These are phyloP conservation scores for Caenorhabditis uteleia DNA, from an alignment of 2,888 invertebrate species.

Conservation along the genomic window DNA sequence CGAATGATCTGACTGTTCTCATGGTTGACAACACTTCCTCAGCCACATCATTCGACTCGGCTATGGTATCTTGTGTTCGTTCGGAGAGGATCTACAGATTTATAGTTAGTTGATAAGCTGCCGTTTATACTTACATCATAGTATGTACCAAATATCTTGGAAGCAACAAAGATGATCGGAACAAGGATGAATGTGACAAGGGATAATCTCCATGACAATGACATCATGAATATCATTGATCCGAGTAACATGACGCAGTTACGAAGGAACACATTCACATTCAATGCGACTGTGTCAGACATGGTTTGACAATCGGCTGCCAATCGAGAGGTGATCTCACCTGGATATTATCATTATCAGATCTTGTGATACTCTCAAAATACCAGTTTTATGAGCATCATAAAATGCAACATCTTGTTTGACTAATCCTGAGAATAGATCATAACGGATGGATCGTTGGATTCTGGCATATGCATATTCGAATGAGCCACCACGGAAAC, in stretches of 20 bases:
- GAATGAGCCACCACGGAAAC: slow-evolving; percentile 70
- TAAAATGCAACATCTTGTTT: slow-evolving; percentile 71
- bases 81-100: slow-evolving; percentile 61
- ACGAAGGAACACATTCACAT: slow-evolving; percentile 71
- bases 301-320: slow-evolving; percentile 72
- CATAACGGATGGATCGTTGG: slow-evolving; percentile 68
- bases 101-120: not conserved
- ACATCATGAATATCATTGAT: slow-evolving; percentile 71
- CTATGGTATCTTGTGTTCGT: slow-evolving; percentile 70
- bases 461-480: slow-evolving; percentile 69
- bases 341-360: slow-evolving; percentile 10
- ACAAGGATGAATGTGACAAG: slow-evolving; percentile 71
- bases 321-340: slow-evolving; percentile 71
- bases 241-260: slow-evolving; percentile 71
- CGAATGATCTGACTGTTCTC: slow-evolving; percentile 72
- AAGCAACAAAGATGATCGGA: slow-evolving; percentile 70
- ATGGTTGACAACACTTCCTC: slow-evolving; percentile 71
- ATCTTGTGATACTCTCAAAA: not conserved
- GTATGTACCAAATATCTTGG: slow-evolving; percentile 71
- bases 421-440: slow-evolving; percentile 69
- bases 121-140: slow-evolving; percentile 68
- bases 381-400: slow-evolving; percentile 72
- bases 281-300: slow-evolving; percentile 71
- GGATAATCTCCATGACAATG: slow-evolving; percentile 71
- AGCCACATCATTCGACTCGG: slow-evolving; percentile 71